These are phyloP conservation scores for Campopleginae sp. DNA, from an alignment of 2,888 invertebrate genomes.

Conservation along the genomic window DNA sequence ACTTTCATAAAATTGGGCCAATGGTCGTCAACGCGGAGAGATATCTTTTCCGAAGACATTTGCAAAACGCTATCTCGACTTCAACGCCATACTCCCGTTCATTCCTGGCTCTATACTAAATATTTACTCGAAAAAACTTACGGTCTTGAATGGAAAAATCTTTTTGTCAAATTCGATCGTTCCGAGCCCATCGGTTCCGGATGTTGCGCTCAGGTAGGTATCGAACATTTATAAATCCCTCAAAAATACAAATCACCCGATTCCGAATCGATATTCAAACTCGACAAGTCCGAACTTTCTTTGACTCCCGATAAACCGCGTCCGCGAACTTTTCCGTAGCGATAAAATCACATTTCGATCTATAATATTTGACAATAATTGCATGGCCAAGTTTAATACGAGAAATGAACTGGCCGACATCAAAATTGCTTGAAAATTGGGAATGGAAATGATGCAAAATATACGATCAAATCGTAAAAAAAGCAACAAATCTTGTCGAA, in stretches of 20 bases:
- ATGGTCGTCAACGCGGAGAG: conserved; percentile 85
- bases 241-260: background rate
- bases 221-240: background rate
- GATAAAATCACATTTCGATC: too few relatives aligned
- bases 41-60: conserved; percentile 84
- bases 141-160: conserved; percentile 80
- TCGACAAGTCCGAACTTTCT: too few relatives aligned
- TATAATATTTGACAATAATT: too few relatives aligned
- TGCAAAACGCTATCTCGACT: conserved; percentile 82
- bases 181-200: conserved; percentile 85
- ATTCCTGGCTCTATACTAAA: conserved; percentile 83
- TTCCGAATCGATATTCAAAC: background rate
- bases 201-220: conserved; percentile 85
- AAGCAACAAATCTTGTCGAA: too few relatives aligned
- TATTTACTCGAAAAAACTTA: conserved; percentile 78
- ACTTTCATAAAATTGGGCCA: conserved; percentile 85
- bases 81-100: conserved; percentile 79
- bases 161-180: conserved; percentile 81
- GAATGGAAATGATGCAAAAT: too few relatives aligned
- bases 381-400: too few relatives aligned
- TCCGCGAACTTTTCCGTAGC: too few relatives aligned
- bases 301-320: too few relatives aligned
- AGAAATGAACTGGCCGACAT: too few relatives aligned
- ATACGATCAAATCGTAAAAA: too few relatives aligned
- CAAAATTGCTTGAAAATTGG: too few relatives aligned